Evolutionary conservation across 2,888 invertebrate species (phyloP), one percentile per base, ranked within the genome.

Genomic region (Oscheius onirici): DNA sequence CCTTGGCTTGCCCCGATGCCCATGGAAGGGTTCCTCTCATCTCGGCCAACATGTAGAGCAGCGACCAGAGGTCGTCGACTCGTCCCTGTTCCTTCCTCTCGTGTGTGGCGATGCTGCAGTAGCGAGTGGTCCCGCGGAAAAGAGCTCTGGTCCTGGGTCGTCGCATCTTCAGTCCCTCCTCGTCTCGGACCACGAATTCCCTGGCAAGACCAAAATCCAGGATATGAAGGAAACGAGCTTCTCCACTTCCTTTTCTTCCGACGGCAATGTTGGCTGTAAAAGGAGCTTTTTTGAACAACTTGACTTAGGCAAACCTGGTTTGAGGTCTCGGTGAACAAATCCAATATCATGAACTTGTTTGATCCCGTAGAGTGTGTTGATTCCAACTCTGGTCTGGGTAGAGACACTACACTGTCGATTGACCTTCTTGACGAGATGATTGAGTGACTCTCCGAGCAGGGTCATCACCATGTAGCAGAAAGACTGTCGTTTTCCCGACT

Each of bases 401-500:
- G 28, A 22, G 10, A n/a, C n/a, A 13, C 55, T 22, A 41, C 55
- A 40, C 8, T 34, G 41, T 22, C 26, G 24, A 15, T 57, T 43
- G 34, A 34, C 34, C 34, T 34, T 34, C 34, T 34, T 34, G 34
- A 34, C 34, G 34, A 34, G 34, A 1, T 46, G 43, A 34, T 80
- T 76, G 40, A 82, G 72, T 54, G 83, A 80, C 24, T 73, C 74
- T 5, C 82, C 82, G 22, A 82, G 77, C 13, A 82, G 69, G 28
- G 78, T 80, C 69, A 81, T 78, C 26, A 82, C 72, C 82, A 82
- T 82, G 70, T 82, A 82, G 71, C 74, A 75, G 73, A 69, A 85
- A n/a, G 67, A 65, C n/a, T 73, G 73, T 17, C 77, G 76, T 46
- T 82, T 82, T 1, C 80, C 83, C 3, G 80, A 78, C 44, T 80